These are phyloP conservation scores for Microchirus variegatus DNA, from an alignment of 2,797 vertebrate species.

Conservation along the genomic window DNA sequence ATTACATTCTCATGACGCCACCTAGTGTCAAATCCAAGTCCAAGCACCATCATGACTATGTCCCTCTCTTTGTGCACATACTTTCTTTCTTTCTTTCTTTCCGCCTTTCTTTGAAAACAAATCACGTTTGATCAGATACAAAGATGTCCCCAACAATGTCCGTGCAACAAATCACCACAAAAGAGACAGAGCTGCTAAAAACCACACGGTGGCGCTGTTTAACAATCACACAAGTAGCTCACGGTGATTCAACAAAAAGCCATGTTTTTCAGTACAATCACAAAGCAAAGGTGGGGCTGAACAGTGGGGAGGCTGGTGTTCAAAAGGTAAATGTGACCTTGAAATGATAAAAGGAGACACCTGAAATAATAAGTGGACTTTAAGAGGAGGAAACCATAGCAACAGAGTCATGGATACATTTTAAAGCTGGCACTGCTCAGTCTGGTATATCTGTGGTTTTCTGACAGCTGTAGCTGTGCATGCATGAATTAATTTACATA, in stretches of 20 bases:
- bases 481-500: too few species aligned
- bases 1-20: slow-evolving; percentile 36
- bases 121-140: background rate
- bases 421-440: too few species aligned
- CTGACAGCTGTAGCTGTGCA: too few species aligned
- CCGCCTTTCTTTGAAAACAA: background rate
- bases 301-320: too few species aligned
- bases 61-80: background rate
- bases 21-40: slow-evolving; percentile 47
- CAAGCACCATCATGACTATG: background rate
- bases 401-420: too few species aligned
- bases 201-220: slow-evolving; percentile 56
- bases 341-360: background rate
- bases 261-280: background rate
- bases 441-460: too few species aligned
- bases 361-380: background rate
- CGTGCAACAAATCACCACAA: background rate
- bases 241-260: background rate
- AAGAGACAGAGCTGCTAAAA: background rate
- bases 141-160: background rate
- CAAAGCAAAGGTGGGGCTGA: too few species aligned
- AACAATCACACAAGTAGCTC: background rate
- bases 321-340: background rate
- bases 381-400: background rate
- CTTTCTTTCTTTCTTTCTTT: background rate